Conservation (phyloP, 2,113 vertebrate species). For the Tyrannus savana region DNA sequence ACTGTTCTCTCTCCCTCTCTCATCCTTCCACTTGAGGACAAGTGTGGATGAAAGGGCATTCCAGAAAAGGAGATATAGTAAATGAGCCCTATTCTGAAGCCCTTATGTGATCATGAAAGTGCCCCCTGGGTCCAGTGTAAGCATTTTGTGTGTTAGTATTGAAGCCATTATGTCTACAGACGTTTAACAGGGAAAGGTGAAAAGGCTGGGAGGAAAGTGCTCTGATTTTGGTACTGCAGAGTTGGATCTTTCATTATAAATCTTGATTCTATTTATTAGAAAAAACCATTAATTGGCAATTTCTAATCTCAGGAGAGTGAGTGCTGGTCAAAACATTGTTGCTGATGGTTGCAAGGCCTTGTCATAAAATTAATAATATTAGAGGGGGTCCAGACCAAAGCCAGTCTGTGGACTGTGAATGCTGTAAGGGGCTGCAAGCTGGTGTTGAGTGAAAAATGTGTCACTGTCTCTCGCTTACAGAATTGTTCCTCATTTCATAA, state of each 20-base stretch:
- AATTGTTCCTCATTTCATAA: not conserved
- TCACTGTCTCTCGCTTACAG: not conserved
- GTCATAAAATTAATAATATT: not conserved
- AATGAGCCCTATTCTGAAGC: conserved; percentile 46
- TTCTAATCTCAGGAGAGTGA: conserved; percentile 5
- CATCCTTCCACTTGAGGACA: conserved; percentile 44
- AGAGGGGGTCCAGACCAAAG: not conserved
- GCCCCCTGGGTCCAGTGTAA: conserved; percentile 48
- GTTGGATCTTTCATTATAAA: conserved; percentile 32
- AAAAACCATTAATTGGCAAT: conserved; percentile 25
- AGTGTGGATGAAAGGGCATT: conserved; percentile 49
- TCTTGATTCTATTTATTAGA: conserved; percentile 20
- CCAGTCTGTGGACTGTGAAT: not conserved
- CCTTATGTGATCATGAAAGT: conserved; percentile 53
- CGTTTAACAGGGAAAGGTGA: conserved; percentile 1
- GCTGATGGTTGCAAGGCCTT: not conserved
- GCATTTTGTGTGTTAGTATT: conserved; percentile 21
- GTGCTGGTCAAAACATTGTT: not conserved
- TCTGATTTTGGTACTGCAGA: not conserved
- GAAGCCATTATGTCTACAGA: conserved; percentile 20
- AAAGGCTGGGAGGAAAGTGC: conserved; percentile 21
- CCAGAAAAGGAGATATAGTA: conserved; percentile 27
- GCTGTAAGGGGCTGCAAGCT: not conserved
- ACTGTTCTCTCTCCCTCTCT: conserved; percentile 2
- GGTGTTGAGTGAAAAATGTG: not conserved